Conservation (phyloP, 1,140 invertebrate species). For the Drosophila mayri region DNA sequence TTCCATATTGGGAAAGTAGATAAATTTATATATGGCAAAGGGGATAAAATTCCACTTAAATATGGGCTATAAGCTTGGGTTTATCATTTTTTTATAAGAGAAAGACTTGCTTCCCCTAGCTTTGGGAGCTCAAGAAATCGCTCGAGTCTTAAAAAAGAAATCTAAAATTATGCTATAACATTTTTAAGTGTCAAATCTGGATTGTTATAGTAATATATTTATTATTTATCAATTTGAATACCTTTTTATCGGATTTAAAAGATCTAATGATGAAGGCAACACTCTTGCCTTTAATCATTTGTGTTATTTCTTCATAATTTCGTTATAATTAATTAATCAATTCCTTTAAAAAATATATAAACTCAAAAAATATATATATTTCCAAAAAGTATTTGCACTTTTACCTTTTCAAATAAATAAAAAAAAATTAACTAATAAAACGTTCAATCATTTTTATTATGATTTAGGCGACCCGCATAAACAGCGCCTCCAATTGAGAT, state of each 20-base stretch:
- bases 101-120: not conserved
- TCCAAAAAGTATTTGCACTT: not conserved
- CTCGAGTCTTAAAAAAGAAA: not conserved
- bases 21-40: not conserved
- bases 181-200: no score
- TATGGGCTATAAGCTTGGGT: not conserved
- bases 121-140: not conserved
- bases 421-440: not conserved
- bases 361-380: not conserved
- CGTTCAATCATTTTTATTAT: no score
- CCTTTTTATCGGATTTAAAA: not conserved
- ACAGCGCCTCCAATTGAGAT: slow-evolving; percentile 8
- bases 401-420: not conserved
- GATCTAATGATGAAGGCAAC: accelerated
- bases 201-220: not conserved
- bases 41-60: not conserved
- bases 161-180: not conserved
- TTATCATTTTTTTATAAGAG: not conserved
- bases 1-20: not conserved
- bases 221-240: no score
- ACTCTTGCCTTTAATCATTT: not conserved
- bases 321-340: no score
- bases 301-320: no score
- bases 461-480: slow-evolving; percentile 24
- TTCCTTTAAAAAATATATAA: no score